Evolutionary conservation across 2,113 vertebrate genomes (phyloP).

Genomic region (Gnathonemus longibarbis): DNA sequence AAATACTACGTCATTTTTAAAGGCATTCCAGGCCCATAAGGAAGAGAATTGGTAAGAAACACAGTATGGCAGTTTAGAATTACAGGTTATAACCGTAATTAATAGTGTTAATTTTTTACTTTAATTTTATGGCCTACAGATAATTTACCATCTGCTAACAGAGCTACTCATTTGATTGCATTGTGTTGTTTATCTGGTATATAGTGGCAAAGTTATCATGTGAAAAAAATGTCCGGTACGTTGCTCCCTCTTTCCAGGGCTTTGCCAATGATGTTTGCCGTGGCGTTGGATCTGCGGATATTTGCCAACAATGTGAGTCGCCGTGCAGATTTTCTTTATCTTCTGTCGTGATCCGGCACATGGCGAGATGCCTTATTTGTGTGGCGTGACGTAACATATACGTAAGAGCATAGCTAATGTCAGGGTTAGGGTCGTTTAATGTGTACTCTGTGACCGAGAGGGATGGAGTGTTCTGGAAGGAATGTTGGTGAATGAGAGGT

Average conservation of each 20-base stretch:
- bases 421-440: neutral
- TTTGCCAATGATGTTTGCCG: slow-evolving; percentile 86
- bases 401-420: neutral
- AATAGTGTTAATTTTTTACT: neutral
- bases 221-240: neutral
- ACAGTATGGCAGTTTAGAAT: neutral
- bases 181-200: neutral
- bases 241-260: slow-evolving; percentile 63
- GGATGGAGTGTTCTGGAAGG: neutral
- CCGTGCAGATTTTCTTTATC: neutral
- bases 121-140: neutral
- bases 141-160: neutral
- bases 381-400: neutral
- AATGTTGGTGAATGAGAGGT: neutral
- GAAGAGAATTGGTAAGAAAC: slow-evolving; percentile 93
- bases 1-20: slow-evolving; percentile 77
- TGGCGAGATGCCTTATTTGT: neutral
- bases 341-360: neutral
- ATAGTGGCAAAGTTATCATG: neutral
- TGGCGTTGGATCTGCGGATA: slow-evolving; percentile 85
- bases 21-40: slow-evolving; percentile 91
- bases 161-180: neutral
- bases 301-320: slow-evolving; percentile 91
- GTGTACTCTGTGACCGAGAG: neutral
- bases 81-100: neutral